A percentile compares a stretch with the other conserved stretches of the same genome.
Evolutionary conservation across 2,113 vertebrate genomes (phyloP).

Genomic region (Falco punctatus): DNA sequence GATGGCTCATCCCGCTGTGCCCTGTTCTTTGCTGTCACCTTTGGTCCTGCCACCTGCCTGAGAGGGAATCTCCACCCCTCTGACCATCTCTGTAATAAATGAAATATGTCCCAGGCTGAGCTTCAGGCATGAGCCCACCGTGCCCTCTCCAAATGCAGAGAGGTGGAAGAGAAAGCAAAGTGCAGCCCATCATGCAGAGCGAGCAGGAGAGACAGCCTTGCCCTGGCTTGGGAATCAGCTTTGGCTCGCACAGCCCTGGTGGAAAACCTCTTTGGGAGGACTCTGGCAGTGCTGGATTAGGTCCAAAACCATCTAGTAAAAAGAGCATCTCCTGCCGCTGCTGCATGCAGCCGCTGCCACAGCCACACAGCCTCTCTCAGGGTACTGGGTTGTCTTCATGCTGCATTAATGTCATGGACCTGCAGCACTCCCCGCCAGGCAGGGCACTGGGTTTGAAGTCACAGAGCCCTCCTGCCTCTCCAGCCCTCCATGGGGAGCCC

Average conservation of each 20-base stretch:
- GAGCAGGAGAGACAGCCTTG: neutral
- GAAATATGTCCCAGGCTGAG: neutral
- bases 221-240: rapidly evolving
- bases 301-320: neutral
- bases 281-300: neutral
- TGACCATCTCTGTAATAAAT: neutral
- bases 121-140: neutral
- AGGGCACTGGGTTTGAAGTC: neutral
- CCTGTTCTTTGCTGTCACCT: neutral
- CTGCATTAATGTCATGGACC: rapidly evolving
- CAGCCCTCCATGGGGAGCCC: neutral
- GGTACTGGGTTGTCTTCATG: neutral
- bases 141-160: neutral
- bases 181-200: rapidly evolving
- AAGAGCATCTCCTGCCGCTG: neutral
- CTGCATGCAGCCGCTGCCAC: neutral
- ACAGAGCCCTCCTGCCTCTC: neutral
- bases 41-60: neutral
- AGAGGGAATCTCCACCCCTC: neutral
- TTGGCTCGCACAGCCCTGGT: neutral
- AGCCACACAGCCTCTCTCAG: rapidly evolving
- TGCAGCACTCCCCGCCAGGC: rapidly evolving
- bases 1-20: neutral
- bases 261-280: neutral
- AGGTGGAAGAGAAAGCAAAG: neutral